Conservation (phyloP, 2,113 vertebrate genomes). For the Mastomys coucha region DNA sequence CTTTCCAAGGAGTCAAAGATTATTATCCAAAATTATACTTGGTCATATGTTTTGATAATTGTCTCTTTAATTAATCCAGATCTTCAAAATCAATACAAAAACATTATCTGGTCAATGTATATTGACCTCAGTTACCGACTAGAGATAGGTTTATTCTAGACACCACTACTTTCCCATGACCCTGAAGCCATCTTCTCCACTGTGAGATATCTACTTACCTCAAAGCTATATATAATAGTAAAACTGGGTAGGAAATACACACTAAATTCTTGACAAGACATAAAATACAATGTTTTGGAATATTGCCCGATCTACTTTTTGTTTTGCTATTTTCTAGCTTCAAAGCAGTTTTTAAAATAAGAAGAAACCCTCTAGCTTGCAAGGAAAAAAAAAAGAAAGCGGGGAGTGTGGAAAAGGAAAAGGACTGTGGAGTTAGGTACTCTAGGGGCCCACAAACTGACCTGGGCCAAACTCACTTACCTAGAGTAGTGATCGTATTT, state of each 20-base stretch:
- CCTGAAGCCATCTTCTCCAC: background rate
- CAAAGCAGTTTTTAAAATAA: slow-evolving; percentile 30
- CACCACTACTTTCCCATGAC: background rate
- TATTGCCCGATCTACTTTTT: background rate
- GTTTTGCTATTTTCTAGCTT: background rate
- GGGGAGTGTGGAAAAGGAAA: no score
- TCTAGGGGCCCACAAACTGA: background rate
- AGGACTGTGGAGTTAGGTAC: background rate
- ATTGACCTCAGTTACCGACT: background rate
- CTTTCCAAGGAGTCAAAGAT: background rate
- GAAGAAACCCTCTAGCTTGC: background rate
- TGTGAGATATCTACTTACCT: background rate
- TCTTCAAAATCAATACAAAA: slow-evolving; percentile 32
- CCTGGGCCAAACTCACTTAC: background rate
- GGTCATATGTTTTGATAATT: background rate
- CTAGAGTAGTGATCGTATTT: background rate
- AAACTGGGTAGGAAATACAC: background rate
- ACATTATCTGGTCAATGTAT: background rate
- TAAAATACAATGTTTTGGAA: slow-evolving; percentile 26
- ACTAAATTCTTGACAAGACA: slow-evolving; percentile 8
- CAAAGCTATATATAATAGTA: background rate
- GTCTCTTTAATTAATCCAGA: background rate
- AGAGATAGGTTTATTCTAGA: background rate
- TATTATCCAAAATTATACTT: background rate
- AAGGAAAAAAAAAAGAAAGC: background rate